Percentiles rank a stretch among this genome's conserved stretches.
Evolutionary conservation across 2,113 vertebrate genomes (phyloP).

Genomic region (Bos javanicus): DNA sequence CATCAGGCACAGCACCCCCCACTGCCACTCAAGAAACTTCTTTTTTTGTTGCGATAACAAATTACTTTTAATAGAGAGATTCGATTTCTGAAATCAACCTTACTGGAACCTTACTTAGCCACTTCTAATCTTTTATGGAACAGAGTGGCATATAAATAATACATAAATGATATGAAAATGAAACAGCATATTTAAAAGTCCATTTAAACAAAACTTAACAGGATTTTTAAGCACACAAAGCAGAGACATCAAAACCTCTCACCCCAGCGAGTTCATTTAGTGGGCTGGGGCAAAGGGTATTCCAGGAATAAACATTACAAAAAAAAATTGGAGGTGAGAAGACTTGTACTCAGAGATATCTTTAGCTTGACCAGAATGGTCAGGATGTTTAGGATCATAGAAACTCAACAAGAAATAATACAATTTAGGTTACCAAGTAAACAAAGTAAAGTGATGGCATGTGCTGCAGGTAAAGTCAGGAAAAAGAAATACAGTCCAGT

Average conservation of each 20-base stretch:
- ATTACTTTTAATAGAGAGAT: not conserved
- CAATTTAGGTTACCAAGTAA: not conserved
- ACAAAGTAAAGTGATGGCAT: not conserved
- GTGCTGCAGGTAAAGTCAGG: not conserved
- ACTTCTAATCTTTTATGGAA: conserved; percentile 44
- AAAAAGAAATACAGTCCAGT: not conserved
- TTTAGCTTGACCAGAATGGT: not conserved
- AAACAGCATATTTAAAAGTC: conserved; percentile 15
- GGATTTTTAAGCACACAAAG: conserved; percentile 5
- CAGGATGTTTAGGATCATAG: not conserved
- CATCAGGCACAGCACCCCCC: not conserved
- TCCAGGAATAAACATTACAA: not conserved
- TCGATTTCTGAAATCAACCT: conserved; percentile 14
- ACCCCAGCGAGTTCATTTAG: not conserved
- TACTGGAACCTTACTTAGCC: conserved; percentile 3
- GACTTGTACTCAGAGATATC: not conserved
- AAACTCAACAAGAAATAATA: not conserved
- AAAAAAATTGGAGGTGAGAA: not conserved
- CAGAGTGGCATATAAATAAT: conserved; percentile 18
- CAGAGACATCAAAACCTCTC: not conserved
- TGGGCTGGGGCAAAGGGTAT: not conserved
- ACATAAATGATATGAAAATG: conserved; percentile 35
- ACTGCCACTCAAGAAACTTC: not conserved
- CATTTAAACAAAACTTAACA: conserved; percentile 19
- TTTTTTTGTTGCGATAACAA: conserved; percentile 1